Evolutionary conservation across 2,888 invertebrate species (phyloP), one percentile per base, ranked within the genome.

Genomic region (Cremastobaeus sp.): DNA sequence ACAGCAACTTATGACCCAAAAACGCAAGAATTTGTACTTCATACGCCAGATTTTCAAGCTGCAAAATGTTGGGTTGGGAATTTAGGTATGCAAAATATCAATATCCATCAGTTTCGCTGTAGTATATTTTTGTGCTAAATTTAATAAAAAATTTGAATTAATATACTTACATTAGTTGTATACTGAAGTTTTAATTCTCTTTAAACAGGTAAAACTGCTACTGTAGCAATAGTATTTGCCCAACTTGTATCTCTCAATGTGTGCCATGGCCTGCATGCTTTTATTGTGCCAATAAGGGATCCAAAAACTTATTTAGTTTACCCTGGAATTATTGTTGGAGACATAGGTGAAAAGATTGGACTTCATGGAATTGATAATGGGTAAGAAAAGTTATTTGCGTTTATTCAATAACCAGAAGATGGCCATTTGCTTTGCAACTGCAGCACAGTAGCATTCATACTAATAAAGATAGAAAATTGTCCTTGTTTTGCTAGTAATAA

Each of bases 301-400:
- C 93, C 94, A 0, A 91, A 91, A 78, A 95, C 95, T 0, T 87
- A 95, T 81, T 88, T 92, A 77, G 91, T 95, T 0, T 94, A 93
- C 86, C 95, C 96, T 0, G 97, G 97, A 0, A 91, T 98, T 6
- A 90, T 93, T 9, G 93, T 97, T 0, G 97, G 96, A 0, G 97
- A 98, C 82, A 95, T 97, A 91, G 97, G 97, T 0, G 95, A 95
- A 86, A 98, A 98, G 89, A 91, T 95, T 45, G 97, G 97, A 5
- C 91, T 96, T 48, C 94, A 97, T 85, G 97, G 96, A 2, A 92
- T 97, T 69, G 97, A 98, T 87, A 98, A 98, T 88, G 98, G 97
- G 93, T 93, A 55, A 43, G 6, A 18, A 32, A n/a, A 17, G 25
- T 20, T 17, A 21, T 25, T 25, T 8, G 8, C 3, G 25, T 25